Base-by-base conservation (phyloP, 2,888 invertebrate species). In the Tinea pellionella region DNA sequence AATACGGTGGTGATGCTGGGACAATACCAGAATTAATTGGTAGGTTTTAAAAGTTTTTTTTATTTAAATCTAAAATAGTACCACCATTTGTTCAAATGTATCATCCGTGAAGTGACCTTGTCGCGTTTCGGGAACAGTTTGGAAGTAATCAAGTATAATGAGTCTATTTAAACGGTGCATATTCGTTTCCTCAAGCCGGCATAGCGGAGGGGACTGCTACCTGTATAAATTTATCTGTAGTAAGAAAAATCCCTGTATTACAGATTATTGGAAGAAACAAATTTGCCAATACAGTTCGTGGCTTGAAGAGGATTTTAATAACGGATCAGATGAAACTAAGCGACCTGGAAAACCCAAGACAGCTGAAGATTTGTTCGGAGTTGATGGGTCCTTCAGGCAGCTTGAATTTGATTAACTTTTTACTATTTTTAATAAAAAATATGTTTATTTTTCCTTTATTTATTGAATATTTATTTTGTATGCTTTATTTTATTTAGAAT, bases 1-100 rank as follows among this genome's bases (percentile, higher is more conserved):
- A 93, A 69, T 92, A 92, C 68, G 92, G 92, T 11, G 93, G 93
- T 0, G 82, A 84, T 11, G 90, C 85, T 32, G 89, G 89, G 0
- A 78, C 89, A 6, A 71, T 89, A 1, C 73, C 78, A 60, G 86
- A 88, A 65, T 77, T 90, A 57, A 75, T 77, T 61, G 84, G 89
- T 89, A 67, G 69, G 53, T n/a, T n/a, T 37, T 37, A 24, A 2
- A 24, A 24, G 67, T 6, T 24, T 24, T n/a, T n/a, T n/a, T n/a
- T n/a, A n/a, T n/a, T n/a, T n/a, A n/a, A n/a, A n/a, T n/a, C n/a
- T n/a, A n/a, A n/a, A n/a, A n/a, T n/a, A n/a, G n/a, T n/a, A n/a
- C n/a, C n/a, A n/a, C n/a, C n/a, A n/a, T n/a, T n/a, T n/a, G n/a
- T n/a, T n/a, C n/a, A n/a, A n/a, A n/a, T n/a, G n/a, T n/a, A n/a